Percentiles rank a stretch among this genome's conserved stretches.
Evolutionary conservation across 2,888 invertebrate species (phyloP).

Genomic region (Amphipyra berbera): DNA sequence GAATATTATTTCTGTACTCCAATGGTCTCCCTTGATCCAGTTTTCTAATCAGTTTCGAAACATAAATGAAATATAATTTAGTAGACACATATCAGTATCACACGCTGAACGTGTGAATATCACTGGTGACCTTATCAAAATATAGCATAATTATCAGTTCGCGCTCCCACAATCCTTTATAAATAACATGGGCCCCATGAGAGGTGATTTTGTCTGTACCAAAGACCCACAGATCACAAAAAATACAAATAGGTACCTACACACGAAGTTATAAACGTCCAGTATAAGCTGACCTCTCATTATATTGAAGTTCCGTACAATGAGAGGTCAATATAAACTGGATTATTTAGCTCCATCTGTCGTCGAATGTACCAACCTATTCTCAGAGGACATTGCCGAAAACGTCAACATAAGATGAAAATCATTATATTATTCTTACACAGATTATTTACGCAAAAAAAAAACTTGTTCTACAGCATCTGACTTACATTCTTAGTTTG

Average conservation of each 20-base stretch:
- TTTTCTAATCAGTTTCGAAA: slow-evolving; percentile 25
- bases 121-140: slow-evolving; percentile 3
- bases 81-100: neutral
- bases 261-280: too few relatives aligned
- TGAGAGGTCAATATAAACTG: too few relatives aligned
- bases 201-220: too few relatives aligned
- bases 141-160: too few relatives aligned
- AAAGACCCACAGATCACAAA: too few relatives aligned
- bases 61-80: neutral
- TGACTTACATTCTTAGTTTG: neutral
- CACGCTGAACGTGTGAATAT: slow-evolving; percentile 3
- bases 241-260: too few relatives aligned
- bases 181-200: too few relatives aligned
- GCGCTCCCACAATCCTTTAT: too few relatives aligned
- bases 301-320: too few relatives aligned
- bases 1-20: slow-evolving; percentile 2
- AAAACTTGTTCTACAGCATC: neutral
- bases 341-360: too few relatives aligned
- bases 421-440: neutral
- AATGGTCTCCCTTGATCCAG: slow-evolving; percentile 20
- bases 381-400: neutral
- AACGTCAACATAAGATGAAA: neutral
- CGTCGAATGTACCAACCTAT: too few relatives aligned
- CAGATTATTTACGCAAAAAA: neutral
- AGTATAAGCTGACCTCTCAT: too few relatives aligned